Conservation (phyloP, 2,888 invertebrate species). For the Halictus quadricinctus region DNA sequence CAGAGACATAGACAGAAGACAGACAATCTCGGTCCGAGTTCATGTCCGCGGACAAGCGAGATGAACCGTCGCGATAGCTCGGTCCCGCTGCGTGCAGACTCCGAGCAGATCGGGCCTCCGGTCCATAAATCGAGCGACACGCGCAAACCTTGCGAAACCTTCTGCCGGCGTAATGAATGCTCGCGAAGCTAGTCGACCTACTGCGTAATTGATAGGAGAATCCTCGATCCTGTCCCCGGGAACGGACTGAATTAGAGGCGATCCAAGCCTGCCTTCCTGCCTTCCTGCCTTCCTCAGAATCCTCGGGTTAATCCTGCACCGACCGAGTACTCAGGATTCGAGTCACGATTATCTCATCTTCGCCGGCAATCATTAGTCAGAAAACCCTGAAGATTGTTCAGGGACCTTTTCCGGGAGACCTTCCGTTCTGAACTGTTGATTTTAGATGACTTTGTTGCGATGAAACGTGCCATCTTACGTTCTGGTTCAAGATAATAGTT, state of each 20-base stretch:
- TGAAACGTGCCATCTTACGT: neutral
- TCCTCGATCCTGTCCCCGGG: constrained; percentile 44
- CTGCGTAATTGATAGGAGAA: constrained; percentile 69
- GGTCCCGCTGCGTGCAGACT: constrained; percentile 45
- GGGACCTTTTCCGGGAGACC: too few relatives aligned
- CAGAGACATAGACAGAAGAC: constrained; percentile 2
- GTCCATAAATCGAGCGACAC: constrained; percentile 67
- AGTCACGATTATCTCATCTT: neutral
- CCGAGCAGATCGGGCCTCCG: constrained; percentile 21
- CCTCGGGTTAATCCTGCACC: neutral
- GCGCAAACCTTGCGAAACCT: constrained; percentile 60
- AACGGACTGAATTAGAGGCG: constrained; percentile 56
- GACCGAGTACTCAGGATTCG: too few relatives aligned
- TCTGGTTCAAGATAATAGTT: neutral
- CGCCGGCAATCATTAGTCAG: neutral
- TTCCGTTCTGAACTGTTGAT: too few relatives aligned
- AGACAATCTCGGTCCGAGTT: constrained; percentile 9
- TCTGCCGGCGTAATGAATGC: constrained; percentile 63
- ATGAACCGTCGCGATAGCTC: constrained; percentile 65
- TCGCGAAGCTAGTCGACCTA: constrained; percentile 56
- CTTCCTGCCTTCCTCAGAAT: constrained; percentile 1
- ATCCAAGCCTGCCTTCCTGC: constrained; percentile 25
- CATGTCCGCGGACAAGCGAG: constrained; percentile 40
- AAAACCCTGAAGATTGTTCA: neutral
- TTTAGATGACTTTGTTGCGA: neutral